Conservation (phyloP, 2,888 invertebrate species). For the Stomorhina lunata region DNA sequence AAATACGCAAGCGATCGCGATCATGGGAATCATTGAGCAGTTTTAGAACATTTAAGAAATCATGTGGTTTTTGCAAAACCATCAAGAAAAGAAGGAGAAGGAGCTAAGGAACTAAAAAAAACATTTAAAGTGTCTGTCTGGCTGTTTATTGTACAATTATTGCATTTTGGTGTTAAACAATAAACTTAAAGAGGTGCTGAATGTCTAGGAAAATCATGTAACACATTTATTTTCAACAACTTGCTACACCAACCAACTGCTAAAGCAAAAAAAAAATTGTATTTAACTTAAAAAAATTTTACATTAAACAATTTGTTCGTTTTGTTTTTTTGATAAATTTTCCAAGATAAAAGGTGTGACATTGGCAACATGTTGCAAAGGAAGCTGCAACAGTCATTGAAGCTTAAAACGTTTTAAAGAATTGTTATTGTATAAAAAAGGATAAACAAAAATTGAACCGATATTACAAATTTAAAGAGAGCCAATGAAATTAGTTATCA, state of each 20-base stretch:
- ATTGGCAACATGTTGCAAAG: constrained; percentile 40
- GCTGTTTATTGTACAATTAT: constrained; percentile 67
- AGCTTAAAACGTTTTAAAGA: not conserved
- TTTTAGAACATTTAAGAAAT: constrained; percentile 1
- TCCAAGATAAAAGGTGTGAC: constrained; percentile 64
- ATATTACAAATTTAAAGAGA: not conserved
- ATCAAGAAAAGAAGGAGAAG: constrained; percentile 1
- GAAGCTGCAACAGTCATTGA: not conserved
- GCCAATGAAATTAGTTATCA: not conserved
- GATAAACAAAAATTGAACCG: not conserved
- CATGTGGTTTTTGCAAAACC: not conserved
- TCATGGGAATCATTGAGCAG: no score
- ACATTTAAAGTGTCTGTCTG: not conserved
- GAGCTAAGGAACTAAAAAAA: not conserved
- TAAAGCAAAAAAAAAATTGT: not conserved
- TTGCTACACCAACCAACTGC: constrained; percentile 6
- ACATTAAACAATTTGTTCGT: constrained; percentile 39
- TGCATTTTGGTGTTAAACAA: constrained; percentile 68
- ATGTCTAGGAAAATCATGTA: constrained; percentile 60
- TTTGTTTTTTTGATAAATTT: constrained; percentile 55
- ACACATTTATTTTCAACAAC: constrained; percentile 61
- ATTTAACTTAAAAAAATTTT: constrained; percentile 14
- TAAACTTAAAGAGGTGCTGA: constrained; percentile 65
- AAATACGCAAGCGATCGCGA: not conserved
- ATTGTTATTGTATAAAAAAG: not conserved